Evolutionary conservation across 1,140 invertebrate species (phyloP).

Genomic region (Triops longicaudatus): DNA sequence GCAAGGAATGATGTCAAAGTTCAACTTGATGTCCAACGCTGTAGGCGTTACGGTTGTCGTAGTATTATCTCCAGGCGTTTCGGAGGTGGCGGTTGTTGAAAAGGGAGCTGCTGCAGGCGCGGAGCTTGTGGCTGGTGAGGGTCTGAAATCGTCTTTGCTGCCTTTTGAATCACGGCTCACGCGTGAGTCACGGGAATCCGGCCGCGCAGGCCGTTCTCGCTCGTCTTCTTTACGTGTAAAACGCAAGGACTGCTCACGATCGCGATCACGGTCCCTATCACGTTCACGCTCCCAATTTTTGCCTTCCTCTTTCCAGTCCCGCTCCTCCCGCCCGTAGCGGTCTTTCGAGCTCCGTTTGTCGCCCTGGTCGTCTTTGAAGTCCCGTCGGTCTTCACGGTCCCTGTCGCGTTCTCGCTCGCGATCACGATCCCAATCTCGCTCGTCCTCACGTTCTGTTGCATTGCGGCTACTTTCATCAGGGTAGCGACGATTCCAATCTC

Average conservation of each 20-base stretch:
- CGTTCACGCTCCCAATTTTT: conserved; percentile 28
- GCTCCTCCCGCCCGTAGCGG: conserved; percentile 20
- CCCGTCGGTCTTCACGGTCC: conserved; percentile 22
- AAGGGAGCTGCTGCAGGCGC: not conserved
- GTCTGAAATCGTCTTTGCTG: conserved; percentile 39
- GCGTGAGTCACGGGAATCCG: conserved; percentile 46
- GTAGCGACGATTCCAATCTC: conserved; percentile 32
- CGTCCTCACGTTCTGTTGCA: conserved; percentile 37
- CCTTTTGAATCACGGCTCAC: conserved; percentile 48
- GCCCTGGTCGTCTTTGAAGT: conserved; percentile 20
- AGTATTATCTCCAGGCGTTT: not conserved
- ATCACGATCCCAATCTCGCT: conserved; percentile 31
- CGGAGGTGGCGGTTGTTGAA: not conserved
- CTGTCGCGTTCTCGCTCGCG: conserved; percentile 31
- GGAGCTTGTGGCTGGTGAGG: not conserved
- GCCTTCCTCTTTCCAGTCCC: conserved; percentile 24
- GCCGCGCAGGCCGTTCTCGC: conserved; percentile 43
- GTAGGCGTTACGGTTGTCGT: not conserved
- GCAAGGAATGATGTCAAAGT: not conserved
- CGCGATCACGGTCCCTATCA: conserved; percentile 32
- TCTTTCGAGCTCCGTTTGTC: not conserved
- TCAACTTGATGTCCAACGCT: not conserved
- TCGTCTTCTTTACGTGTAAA: conserved; percentile 39
- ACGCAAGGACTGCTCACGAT: conserved; percentile 29
- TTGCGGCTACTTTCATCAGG: conserved; percentile 35